Evolutionary conservation across 2,797 vertebrate species (phyloP).

Genomic region (Helicolenus hilgendorfi): DNA sequence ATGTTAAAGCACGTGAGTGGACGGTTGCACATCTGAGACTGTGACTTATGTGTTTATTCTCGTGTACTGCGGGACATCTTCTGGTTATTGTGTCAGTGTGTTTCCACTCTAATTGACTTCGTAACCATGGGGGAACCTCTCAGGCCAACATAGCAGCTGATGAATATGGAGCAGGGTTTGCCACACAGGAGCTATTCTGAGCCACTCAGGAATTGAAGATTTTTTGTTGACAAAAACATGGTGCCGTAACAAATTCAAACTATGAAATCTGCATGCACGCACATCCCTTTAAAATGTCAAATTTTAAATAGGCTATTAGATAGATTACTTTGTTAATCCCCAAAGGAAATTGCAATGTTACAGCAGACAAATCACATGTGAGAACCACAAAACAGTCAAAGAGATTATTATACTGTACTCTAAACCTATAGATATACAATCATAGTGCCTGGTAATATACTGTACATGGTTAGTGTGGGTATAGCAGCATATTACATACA

Average conservation of each 20-base stretch:
- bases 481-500: not conserved
- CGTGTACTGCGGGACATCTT: constrained; percentile 36
- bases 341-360: not conserved
- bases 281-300: not conserved
- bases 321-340: not conserved
- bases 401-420: not conserved
- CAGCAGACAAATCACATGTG: not conserved
- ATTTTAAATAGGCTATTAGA: not conserved
- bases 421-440: not conserved
- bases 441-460: not conserved
- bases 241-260: not conserved
- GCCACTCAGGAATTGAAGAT: not conserved
- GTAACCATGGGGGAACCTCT: constrained; percentile 64
- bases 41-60: constrained; percentile 30
- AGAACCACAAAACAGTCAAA: not conserved
- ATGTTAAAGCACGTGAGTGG: constrained; percentile 10
- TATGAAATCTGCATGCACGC: not conserved
- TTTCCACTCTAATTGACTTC: constrained; percentile 72
- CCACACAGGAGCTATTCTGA: constrained; percentile 45
- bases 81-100: constrained; percentile 69
- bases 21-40: constrained; percentile 6
- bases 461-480: not conserved
- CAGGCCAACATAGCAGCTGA: constrained; percentile 48
- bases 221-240: constrained; percentile 1
- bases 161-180: constrained; percentile 65